Base-by-base conservation (phyloP, 2,113 vertebrate species). In the Alethe castanea region DNA sequence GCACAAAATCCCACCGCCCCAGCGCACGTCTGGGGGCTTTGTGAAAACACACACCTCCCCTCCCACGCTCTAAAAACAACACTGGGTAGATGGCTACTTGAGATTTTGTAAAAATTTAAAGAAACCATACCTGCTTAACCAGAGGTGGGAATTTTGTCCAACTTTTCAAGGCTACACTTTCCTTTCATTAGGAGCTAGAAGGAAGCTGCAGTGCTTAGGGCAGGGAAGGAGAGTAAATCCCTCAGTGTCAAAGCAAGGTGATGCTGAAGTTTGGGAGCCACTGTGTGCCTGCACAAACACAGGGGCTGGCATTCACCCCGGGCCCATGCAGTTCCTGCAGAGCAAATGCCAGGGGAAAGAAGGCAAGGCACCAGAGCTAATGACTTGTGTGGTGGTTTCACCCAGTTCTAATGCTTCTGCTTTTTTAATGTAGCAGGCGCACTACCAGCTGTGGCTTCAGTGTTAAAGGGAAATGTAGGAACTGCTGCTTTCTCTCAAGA, bases 101-200 rank as follows among this genome's bases (percentile, higher is more conserved):
- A 93, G 62, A 90, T 81, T 93, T 88, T 2, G 1, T 35, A 73
- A 88, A 85, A 94, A 82, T 79, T 40, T 23, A 48, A 84, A 80
- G n/a, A 82, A 45, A 31, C 8, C 48, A 71, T 64, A 71, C n/a
- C 45, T 86, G 74, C 50, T 80, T 70, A 88, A 81, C 52, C 86
- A 60, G 80, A 91, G 53, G 44, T 86, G 83, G 86, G 76, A 90
- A 71, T 81, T 88, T 64, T 31, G 5, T 65, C 62, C 69, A 50
- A 5, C 2, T 2, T 72, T 88, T 82, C 88, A 93, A 92, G 76
- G 23, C 38, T 94, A 65, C 45, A 38, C 24, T n/a, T 85, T 65
- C 62, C n/a, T 53, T 78, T 86, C 90, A 40, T 77, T 83, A 82
- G 44, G 60, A 59, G 12, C 42, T 57, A 72, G 62, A 69, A 73